Evolutionary conservation across 2,888 invertebrate species (phyloP).

Genomic region (Onchidella celtica): DNA sequence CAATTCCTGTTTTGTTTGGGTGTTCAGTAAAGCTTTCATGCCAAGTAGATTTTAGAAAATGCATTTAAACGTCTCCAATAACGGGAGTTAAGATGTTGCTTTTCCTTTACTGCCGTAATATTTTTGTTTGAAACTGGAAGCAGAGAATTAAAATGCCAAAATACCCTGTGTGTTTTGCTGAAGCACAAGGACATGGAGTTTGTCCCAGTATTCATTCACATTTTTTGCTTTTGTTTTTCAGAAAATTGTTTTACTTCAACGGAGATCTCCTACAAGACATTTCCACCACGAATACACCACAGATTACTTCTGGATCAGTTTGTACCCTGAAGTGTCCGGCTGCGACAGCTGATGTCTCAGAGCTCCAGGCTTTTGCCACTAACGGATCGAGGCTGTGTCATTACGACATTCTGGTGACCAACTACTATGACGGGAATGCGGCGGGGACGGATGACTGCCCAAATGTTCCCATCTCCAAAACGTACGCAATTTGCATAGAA

Average conservation of each 20-base stretch:
- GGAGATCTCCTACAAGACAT: conserved; percentile 55
- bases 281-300: conserved; percentile 49
- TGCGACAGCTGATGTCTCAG: conserved; percentile 84
- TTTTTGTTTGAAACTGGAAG: too few relatives aligned
- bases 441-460: conserved; percentile 86
- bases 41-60: too few relatives aligned
- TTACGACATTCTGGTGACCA: conserved; percentile 77
- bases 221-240: too few relatives aligned
- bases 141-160: too few relatives aligned
- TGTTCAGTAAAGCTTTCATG: too few relatives aligned
- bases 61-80: too few relatives aligned
- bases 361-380: conserved; percentile 86
- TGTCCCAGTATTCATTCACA: too few relatives aligned
- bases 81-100: too few relatives aligned
- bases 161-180: too few relatives aligned
- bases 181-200: too few relatives aligned
- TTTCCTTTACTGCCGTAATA: too few relatives aligned
- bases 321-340: conserved; percentile 94
- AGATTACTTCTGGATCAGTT: conserved; percentile 88
- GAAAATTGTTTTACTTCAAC: conserved; percentile 65
- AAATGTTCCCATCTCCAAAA: neutral
- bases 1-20: too few relatives aligned
- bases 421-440: conserved; percentile 56
- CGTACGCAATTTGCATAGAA: neutral
- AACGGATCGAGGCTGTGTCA: conserved; percentile 89